Conservation (phyloP, 2,113 vertebrate species). For the Ardeotis arabs region DNA sequence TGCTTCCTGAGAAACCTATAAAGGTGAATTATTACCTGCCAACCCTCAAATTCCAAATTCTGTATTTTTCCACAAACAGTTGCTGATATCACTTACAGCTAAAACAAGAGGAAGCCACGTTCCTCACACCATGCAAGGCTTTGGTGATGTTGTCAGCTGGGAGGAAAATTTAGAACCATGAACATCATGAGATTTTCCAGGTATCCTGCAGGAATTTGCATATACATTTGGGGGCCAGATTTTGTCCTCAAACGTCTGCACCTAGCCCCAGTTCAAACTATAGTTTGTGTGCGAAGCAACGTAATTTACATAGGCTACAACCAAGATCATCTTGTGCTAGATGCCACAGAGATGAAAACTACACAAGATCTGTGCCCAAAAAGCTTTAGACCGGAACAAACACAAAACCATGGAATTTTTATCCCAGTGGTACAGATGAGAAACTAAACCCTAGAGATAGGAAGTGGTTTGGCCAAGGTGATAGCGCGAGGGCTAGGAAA, state of each 20-base stretch:
- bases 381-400: not conserved
- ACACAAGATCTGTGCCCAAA: not conserved
- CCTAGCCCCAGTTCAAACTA: not conserved
- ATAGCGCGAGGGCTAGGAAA: rapidly evolving
- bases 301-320: not conserved
- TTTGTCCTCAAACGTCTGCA: not conserved
- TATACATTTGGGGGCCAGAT: rapidly evolving
- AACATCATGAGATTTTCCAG: not conserved
- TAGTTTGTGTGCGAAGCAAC: rapidly evolving
- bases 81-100: not conserved
- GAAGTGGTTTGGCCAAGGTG: not conserved
- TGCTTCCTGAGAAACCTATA: not conserved
- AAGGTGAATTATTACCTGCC: not conserved
- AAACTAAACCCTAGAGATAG: not conserved
- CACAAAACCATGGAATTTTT: not conserved
- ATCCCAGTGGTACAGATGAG: not conserved
- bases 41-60: too few species aligned
- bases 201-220: rapidly evolving
- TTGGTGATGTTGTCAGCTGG: not conserved
- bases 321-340: too few species aligned
- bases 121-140: not conserved
- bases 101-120: not conserved
- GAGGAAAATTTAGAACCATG: not conserved
- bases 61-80: not conserved
- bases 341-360: not conserved